Percentiles rank a stretch among this genome's conserved stretches.
phyloP scores from a whole-genome alignment of 1,140 invertebrate species.

The Sycophila sp. region DNA sequence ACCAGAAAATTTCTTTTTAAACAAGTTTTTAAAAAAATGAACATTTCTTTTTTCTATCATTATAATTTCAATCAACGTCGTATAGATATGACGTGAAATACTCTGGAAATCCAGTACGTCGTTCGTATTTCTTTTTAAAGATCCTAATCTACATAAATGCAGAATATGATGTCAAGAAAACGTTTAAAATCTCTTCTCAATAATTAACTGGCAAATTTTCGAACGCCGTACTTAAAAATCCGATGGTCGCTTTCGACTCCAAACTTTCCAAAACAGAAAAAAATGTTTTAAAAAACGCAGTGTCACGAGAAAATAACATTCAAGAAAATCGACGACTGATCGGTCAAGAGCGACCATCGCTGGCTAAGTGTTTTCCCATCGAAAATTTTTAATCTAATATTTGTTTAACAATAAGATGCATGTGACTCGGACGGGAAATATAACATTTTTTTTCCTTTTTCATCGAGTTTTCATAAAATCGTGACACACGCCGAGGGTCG shows the following conservation, averaged over 20 bases:
- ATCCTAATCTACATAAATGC: neutral
- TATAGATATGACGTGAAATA: conserved; percentile 6
- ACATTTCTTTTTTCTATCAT: neutral
- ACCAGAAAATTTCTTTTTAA: too few relatives aligned
- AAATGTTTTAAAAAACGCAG: neutral
- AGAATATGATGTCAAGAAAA: neutral
- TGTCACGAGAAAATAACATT: neutral
- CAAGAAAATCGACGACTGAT: neutral
- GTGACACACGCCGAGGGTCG: too few relatives aligned
- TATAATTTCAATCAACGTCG: neutral
- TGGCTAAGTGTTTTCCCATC: neutral
- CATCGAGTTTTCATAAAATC: neutral
- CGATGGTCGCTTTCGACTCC: neutral
- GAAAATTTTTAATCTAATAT: neutral
- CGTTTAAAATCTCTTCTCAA: neutral
- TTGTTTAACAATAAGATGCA: conserved; percentile 24
- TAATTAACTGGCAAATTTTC: neutral
- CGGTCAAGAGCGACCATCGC: neutral
- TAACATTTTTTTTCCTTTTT: conserved; percentile 1
- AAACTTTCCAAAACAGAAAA: neutral
- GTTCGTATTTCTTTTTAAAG: neutral
- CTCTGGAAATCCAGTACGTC: neutral
- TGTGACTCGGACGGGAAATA: conserved; percentile 35
- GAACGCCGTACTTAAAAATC: neutral
- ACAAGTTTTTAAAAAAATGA: too few relatives aligned